These are phyloP conservation scores for Axinella damicornis DNA, from an alignment of 37 sponge, comb jelly and placozoan genomes.

Conservation along the genomic window DNA sequence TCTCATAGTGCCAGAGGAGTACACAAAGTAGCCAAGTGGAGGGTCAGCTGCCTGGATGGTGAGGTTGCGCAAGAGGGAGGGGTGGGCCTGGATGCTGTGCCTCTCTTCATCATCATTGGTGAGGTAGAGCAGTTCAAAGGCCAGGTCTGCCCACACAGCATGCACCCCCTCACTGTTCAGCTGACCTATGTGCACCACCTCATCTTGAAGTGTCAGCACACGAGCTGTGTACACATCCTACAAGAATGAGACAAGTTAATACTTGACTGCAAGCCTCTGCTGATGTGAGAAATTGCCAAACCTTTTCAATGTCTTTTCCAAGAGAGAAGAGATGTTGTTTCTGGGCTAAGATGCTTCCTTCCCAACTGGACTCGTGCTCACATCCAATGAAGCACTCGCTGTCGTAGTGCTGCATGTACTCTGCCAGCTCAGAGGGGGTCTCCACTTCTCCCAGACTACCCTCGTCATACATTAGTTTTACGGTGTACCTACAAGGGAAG, in stretches of 20 bases:
- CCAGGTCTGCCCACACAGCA: conserved; percentile 76
- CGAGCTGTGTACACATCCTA: conserved; percentile 72
- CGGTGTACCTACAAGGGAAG: conserved; percentile 80
- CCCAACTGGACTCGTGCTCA: conserved; percentile 69
- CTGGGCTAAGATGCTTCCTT: conserved; percentile 27
- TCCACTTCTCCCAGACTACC: conserved; percentile 73
- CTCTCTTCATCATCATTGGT: conserved; percentile 95
- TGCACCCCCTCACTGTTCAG: conserved; percentile 70
- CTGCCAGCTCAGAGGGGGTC: conserved; percentile 43
- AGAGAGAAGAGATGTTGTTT: conserved; percentile 77
- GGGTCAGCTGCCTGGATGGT: conserved; percentile 79
- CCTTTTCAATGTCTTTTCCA: conserved; percentile 53
- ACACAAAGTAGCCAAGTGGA: conserved; percentile 87
- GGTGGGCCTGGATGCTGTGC: conserved; percentile 93
- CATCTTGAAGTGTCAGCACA: conserved; percentile 68
- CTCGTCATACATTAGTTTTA: conserved; percentile 86
- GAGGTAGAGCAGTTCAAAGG: conserved; percentile 86
- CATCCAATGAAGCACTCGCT: conserved; percentile 71
- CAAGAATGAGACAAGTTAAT: not conserved
- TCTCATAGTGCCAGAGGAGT: conserved; percentile 53
- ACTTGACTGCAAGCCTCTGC: not conserved
- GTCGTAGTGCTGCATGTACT: conserved; percentile 63
- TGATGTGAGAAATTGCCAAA: not conserved
- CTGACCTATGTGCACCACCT: conserved; percentile 71
- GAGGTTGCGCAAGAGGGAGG: conserved; percentile 79